These are phyloP conservation scores for Parasteatoda tepidariorum DNA, from an alignment of 1,140 invertebrate genomes.

Conservation along the genomic window DNA sequence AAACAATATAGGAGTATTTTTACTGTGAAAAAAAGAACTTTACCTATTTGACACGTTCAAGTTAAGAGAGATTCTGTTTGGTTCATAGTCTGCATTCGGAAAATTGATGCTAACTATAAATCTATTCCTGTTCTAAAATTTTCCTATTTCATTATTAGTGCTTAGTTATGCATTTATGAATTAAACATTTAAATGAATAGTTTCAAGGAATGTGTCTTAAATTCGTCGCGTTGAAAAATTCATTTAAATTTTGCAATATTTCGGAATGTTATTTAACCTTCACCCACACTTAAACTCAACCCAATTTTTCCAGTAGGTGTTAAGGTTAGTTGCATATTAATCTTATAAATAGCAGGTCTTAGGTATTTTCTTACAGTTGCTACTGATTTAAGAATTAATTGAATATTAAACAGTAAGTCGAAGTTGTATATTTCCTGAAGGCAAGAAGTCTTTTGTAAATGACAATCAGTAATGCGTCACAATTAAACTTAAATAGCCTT, in stretches of 20 bases:
- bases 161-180: too few species aligned
- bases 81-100: too few species aligned
- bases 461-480: background rate
- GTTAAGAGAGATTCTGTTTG: too few species aligned
- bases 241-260: background rate
- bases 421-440: background rate
- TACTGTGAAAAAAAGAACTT: too few species aligned
- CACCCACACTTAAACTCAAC: background rate
- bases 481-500: background rate
- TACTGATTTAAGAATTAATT: background rate
- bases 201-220: too few species aligned
- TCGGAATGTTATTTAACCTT: background rate
- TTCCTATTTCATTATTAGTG: too few species aligned
- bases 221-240: too few species aligned
- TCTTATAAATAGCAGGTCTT: background rate
- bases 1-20: too few species aligned
- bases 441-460: background rate
- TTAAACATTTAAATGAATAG: too few species aligned
- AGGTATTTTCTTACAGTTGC: background rate
- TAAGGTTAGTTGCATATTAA: slow-evolving; percentile 9
- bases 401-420: background rate
- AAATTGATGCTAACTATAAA: too few species aligned
- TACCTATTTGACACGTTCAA: too few species aligned
- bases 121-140: too few species aligned
- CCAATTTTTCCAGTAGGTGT: background rate